Evolutionary conservation across 1,140 invertebrate genomes (phyloP), one percentile per base, ranked within the genome.

Genomic region (Leptinotarsa defecta): DNA sequence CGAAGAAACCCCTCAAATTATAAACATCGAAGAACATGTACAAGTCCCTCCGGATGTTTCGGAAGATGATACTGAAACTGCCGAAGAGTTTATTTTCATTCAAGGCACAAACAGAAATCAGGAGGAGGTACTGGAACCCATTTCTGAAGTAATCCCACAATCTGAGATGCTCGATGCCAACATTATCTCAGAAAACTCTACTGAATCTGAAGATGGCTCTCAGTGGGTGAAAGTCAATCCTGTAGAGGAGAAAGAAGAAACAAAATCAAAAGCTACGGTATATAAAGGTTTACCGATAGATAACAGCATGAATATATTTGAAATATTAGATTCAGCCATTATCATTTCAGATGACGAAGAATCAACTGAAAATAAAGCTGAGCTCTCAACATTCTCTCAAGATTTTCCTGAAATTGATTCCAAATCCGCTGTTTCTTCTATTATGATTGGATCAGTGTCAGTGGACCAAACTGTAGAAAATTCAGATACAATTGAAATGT

Each of bases 1-100:
- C 74, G 82, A 83, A 75, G 82, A 82, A 74, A 71, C 74, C 20
- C 81, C 81, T 27, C 76, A 81, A 63, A 80, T 83, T 67, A 82
- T 83, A 49, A 77, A 77, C 22, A 68, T 77, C n/a, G 69, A 77
- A 65, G 76, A 81, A 57, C 72, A 76, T 48, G 65, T 19, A 43
- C 62, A 20, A 34, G 64, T 76, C 52, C 48, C 49, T 24, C 15
- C 20, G 17, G 52, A 76, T 70, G 19, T 70, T 11, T 69, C 68
- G 68, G 77, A 78, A 48, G 76, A 75, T 57, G 68, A 73, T 48
- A 70, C 74, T 11, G 81, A 82, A 75, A 70, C 74, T 27, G 75
- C 78, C 5, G 78, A 78, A 64, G 81, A 81, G 71, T 78, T 80
- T 70, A 74, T 80, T 48, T 81, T 80, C 67, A 71, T 80, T 34